Conservation (phyloP, 2,888 invertebrate species). For the Sarcophaga caerulescens region DNA sequence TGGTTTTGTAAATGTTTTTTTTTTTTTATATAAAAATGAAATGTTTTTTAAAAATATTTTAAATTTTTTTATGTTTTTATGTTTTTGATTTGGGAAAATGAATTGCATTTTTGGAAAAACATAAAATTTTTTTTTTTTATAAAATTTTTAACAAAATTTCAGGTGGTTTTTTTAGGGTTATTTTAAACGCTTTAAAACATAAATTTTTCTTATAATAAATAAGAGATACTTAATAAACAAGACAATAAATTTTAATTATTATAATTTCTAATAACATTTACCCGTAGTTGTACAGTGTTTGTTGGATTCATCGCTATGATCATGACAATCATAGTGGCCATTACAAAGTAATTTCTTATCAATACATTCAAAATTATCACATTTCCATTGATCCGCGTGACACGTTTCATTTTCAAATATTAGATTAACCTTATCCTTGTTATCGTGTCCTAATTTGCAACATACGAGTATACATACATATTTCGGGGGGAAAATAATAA, state of each 20-base stretch:
- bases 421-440: constrained; percentile 65
- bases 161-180: constrained; percentile 40
- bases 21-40: neutral
- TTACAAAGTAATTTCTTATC: constrained; percentile 84
- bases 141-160: constrained; percentile 13
- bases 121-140: neutral
- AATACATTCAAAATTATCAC: constrained; percentile 85
- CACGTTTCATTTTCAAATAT: constrained; percentile 71
- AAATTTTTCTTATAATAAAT: constrained; percentile 7
- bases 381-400: constrained; percentile 83
- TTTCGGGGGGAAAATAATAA: too few relatives aligned
- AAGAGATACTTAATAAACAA: constrained; percentile 3
- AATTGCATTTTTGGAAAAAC: neutral
- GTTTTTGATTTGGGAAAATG: neutral
- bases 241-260: neutral
- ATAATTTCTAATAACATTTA: constrained; percentile 69
- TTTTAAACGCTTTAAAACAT: neutral
- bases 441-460: constrained; percentile 27
- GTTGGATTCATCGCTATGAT: constrained; percentile 83
- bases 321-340: constrained; percentile 83
- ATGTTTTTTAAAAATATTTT: neutral
- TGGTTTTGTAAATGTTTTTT: neutral
- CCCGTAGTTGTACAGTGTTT: constrained; percentile 76
- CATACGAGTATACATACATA: too few relatives aligned
- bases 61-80: too few relatives aligned